phyloP scores from a whole-genome alignment of 1,140 invertebrate species.

The Pseudachorutes palmiensis region DNA sequence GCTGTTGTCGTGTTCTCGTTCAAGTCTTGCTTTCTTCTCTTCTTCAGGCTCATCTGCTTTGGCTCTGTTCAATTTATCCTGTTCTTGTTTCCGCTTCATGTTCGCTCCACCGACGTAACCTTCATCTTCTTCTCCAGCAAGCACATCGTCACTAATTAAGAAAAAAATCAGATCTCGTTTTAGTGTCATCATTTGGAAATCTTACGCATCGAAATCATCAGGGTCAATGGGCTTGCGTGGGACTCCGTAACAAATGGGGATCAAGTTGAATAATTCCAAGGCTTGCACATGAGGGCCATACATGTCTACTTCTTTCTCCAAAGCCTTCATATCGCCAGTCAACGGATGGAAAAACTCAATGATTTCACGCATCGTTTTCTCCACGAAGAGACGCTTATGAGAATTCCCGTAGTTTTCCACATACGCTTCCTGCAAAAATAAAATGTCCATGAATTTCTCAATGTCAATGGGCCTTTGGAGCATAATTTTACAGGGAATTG shows the following conservation, averaged over 20 bases:
- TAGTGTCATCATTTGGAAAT: slow-evolving; percentile 9
- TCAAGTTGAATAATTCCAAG: slow-evolving; percentile 17
- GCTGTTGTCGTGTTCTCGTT: slow-evolving; percentile 11
- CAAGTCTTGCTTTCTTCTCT: slow-evolving; percentile 5
- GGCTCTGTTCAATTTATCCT: background rate
- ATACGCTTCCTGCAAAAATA: slow-evolving; percentile 13
- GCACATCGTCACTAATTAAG: slow-evolving; percentile 24
- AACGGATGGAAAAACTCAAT: slow-evolving; percentile 34
- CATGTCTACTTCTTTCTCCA: slow-evolving; percentile 18
- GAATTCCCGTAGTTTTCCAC: slow-evolving; percentile 13
- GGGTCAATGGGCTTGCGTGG: slow-evolving; percentile 5
- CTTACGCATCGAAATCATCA: slow-evolving; percentile 2
- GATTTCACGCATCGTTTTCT: slow-evolving; percentile 15
- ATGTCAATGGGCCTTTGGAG: background rate
- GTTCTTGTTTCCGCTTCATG: background rate
- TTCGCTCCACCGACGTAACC: background rate
- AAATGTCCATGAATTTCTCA: background rate
- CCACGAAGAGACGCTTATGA: slow-evolving; percentile 25
- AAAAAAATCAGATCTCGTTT: background rate
- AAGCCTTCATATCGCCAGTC: slow-evolving; percentile 11
- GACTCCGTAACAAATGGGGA: slow-evolving; percentile 27
- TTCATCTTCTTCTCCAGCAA: slow-evolving; percentile 10
- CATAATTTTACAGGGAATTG: slow-evolving; percentile 18
- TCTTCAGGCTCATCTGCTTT: slow-evolving; percentile 13
- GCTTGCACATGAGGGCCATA: background rate